Base-by-base conservation (phyloP, 2,888 invertebrate species). In the Ophioninae sp. region DNA sequence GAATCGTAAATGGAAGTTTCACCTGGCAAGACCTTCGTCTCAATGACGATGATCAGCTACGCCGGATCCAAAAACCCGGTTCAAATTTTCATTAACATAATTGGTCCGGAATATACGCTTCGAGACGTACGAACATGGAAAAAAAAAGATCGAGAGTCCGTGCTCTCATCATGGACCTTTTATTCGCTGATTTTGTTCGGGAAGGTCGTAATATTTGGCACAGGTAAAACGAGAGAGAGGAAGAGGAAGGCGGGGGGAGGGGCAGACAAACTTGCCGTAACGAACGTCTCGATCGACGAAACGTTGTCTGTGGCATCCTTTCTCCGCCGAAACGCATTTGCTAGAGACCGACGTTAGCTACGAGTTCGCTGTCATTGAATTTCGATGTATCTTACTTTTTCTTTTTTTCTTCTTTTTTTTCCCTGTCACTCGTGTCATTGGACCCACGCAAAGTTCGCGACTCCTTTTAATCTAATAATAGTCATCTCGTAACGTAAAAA, bases 71-170 rank as follows among this genome's bases (percentile, higher is more conserved):
- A 57, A 30, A 69, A 59, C 69, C 76, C 70, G 70, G 65, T 81
- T 81, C 44, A 81, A 81, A 81, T 76, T 76, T 70, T 70, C 76
- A 81, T 81, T 81, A 81, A 41, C 81, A 81, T 81, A 81, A 81
- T 81, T 81, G 76, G 20, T 8, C 6, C 37, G 30, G 65, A 39
- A 37, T 65, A 65, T 39, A 65, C 65, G 39, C 41, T 13, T 39
- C 10, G 64, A 41, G 39, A 41, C 56, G 50, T 67, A 50, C 37
- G 62, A 30, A 62, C 57, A 21, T 61, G 39, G 30, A 8, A 61
- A 17, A 62, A 37, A 65, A 8, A 56, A 74, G 69, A 79, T 30
- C 59, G 59, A 72, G 80, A 81, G 70, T 70, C 70, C n/a, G 65
- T 17, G 57, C 50, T 69, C 23, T 72, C 61, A 6, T 21, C 44